Base-by-base conservation (phyloP, 2,888 invertebrate species). In the Cosmopolites sordidus region DNA sequence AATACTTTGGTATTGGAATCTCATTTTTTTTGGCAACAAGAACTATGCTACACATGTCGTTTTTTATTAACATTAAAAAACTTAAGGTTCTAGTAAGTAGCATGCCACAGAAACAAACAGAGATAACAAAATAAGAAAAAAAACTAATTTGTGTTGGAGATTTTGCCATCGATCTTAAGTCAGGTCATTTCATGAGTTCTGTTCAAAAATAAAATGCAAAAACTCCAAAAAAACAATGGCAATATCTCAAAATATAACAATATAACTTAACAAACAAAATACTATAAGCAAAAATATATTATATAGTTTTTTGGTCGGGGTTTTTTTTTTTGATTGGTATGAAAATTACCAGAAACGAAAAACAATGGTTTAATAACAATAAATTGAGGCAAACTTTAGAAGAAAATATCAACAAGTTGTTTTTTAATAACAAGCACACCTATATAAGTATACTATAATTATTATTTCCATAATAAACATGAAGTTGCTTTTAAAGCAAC, bases 1-100 rank as follows among this genome's bases (percentile, higher is more conserved):
- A 62, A 62, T 62, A 62, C 62, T 62, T 62, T 62, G 62, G 62
- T 62, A 62, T 60, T 57, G 60, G 60, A 62, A 61, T 61, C 59
- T 61, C 61, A 52, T 60, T 59, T 50, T 54, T 58, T 63, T 63
- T 63, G 62, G 62, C 62, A 63, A 63, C 61, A 60, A 61, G 60
- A 54, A 59, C 62, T 62, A 61, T 16, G 43, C 54, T 56, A 53
- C 43, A 53, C 43, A 53, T 40, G 47, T 47, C 29, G 43, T 52
- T 41, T 47, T 50, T 27, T n/a, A n/a, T 48, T 51, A 51, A 56
- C 48, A 40, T 48, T 52, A 56, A 41, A 48, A 52, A 56, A 48
- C 48, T 48, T 41, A 43, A 33, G 30, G 30, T 39, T 16, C 39
- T 51, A 50, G 14, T 39, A 54, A 54, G 37, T 49, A 54, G 49